Base-by-base conservation (phyloP, 2,888 invertebrate genomes). In the Oligia latruncula region DNA sequence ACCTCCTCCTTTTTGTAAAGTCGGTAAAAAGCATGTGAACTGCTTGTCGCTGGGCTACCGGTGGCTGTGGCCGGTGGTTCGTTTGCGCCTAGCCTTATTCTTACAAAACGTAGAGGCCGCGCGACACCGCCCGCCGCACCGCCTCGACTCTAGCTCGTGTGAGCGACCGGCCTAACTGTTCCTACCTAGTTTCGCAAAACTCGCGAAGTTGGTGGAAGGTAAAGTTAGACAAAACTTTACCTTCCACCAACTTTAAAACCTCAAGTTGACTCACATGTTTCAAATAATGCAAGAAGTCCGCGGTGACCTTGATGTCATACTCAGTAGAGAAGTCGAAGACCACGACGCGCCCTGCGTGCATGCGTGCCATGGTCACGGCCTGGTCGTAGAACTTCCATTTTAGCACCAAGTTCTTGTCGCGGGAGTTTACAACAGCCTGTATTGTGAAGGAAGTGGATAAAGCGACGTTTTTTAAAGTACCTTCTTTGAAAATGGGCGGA, bases 301-400 rank as follows among this genome's bases (percentile, higher is more conserved):
- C 91, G 0, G 92, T 92, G 52, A 94, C 82, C 20, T 88, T 83
- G 70, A 94, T 81, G 49, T 93, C 93, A 78, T 95, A 95, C 71
- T 95, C 93, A 0, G 93, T 92, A 58, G 94, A 91, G 89, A 94
- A 94, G 88, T 95, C 93, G 79, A 94, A 93, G 58, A 93, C 86
- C 35, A 93, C 86, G 60, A 95, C 94, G 0, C 95, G 91, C 1
- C 93, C 93, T 23, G 92, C 78, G 52, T 74, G 87, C 90, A 95
- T 88, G 74, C 93, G 93, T 78, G 93, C 89, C 93, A 93, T 93
- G 0, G 93, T 85, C 29, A 89, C 83, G 73, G 87, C 89, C 85
- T 94, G 94, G 76, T 93, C 91, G 91, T 91, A 94, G 92, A 95
- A 95, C 90, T 92, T 90, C 95, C 95, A 95, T 79, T 85, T 89